A percentile compares a stretch with the other conserved stretches of the same genome.
These are phyloP conservation scores for Mylabris sibirica DNA, from an alignment of 2,888 invertebrate species.

Conservation along the genomic window DNA sequence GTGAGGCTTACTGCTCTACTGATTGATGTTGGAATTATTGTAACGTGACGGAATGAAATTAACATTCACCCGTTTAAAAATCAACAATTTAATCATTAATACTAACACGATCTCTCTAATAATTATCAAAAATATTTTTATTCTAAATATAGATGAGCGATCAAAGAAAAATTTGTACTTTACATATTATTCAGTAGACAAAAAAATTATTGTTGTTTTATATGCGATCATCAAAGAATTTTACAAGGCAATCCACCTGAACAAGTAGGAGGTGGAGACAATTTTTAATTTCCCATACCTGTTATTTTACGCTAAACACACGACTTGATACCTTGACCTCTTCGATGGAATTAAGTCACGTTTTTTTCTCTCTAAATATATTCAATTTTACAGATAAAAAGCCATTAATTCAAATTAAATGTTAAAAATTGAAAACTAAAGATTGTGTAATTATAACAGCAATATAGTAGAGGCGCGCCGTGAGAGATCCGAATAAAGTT, in stretches of 20 bases:
- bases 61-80: slow-evolving; percentile 28
- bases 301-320: slow-evolving; percentile 39
- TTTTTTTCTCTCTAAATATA: slow-evolving; percentile 32
- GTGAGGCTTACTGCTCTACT: slow-evolving; percentile 31
- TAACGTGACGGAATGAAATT: slow-evolving; percentile 37
- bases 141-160: background rate
- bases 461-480: background rate
- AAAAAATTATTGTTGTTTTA: background rate
- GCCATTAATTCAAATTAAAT: background rate
- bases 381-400: background rate
- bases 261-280: slow-evolving; percentile 16
- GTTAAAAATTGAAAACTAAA: background rate
- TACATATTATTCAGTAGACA: background rate
- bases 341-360: slow-evolving; percentile 40
- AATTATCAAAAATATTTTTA: background rate
- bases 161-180: background rate
- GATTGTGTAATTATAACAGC: background rate
- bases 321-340: slow-evolving; percentile 47
- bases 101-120: background rate
- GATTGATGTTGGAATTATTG: slow-evolving; percentile 32
- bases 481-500: background rate
- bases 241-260: slow-evolving; percentile 32
- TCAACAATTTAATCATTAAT: background rate
- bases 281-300: slow-evolving; percentile 35
- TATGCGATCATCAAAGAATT: background rate